Evolutionary conservation across 2,797 vertebrate species (phyloP).

Genomic region (Paedocypris micromegethes): DNA sequence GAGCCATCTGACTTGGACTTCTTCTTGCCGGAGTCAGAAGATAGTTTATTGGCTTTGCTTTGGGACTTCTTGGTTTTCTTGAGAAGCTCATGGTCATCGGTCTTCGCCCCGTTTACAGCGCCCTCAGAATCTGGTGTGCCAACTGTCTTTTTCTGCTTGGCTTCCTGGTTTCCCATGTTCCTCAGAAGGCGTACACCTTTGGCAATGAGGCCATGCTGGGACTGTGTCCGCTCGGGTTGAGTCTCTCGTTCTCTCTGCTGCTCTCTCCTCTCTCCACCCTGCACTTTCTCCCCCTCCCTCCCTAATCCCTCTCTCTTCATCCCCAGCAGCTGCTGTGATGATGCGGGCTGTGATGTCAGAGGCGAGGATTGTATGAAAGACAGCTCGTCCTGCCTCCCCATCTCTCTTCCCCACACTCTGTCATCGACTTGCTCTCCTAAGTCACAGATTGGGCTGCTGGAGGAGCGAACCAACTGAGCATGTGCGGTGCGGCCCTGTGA

Average conservation of each 20-base stretch:
- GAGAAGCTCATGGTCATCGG: conserved; percentile 65
- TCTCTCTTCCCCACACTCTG: conserved; percentile 65
- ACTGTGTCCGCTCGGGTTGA: conserved; percentile 53
- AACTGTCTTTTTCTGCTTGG: conserved; percentile 78
- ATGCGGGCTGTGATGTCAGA: conserved; percentile 56
- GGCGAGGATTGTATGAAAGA: conserved; percentile 34
- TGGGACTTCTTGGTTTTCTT: conserved; percentile 78
- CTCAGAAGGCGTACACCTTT: conserved; percentile 62
- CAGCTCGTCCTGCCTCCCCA: conserved; percentile 61
- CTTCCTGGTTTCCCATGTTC: conserved; percentile 94
- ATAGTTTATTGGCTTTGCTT: conserved; percentile 68
- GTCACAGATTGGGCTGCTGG: conserved; percentile 81
- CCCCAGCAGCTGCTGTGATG: conserved; percentile 59
- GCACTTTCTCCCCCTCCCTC: conserved; percentile 42
- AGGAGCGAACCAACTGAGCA: conserved; percentile 69
- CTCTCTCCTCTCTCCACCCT: conserved; percentile 44
- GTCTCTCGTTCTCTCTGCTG: conserved; percentile 58
- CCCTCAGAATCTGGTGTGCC: conserved; percentile 63
- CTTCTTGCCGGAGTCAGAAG: conserved; percentile 68
- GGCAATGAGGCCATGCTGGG: conserved; percentile 75
- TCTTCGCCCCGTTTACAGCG: conserved; percentile 64
- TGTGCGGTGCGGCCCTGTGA: conserved; percentile 71
- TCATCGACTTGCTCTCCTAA: conserved; percentile 62
- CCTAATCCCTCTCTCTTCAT: conserved; percentile 52
- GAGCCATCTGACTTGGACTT: conserved; percentile 80